Evolutionary conservation across 2,888 invertebrate genomes (phyloP), one percentile per base, ranked within the genome.

Genomic region (Cheilosia pagana): DNA sequence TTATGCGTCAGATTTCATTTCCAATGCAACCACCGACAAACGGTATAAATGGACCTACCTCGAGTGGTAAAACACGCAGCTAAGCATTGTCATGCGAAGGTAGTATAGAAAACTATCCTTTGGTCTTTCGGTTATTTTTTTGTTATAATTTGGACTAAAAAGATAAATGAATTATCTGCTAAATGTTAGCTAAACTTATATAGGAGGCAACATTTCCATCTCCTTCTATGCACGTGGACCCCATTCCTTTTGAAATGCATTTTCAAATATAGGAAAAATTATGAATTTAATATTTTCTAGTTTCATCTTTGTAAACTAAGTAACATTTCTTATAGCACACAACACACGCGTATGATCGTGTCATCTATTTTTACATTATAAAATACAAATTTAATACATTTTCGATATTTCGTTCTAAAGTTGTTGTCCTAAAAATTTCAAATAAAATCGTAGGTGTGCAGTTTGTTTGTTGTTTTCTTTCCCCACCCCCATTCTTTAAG

Each of bases 1-100:
- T 86, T 75, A 76, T 85, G 74, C 85, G 72, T 81, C 85, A 81
- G 70, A 71, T 71, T 76, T 85, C 81, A 81, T 53, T 81, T 85
- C 75, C 76, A 67, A 59, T 81, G 71, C 62, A 60, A 59, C 70
- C 85, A 76, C 55, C 75, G 23, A 53, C 59, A 10, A 45, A 68
- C 63, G 31, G 28, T 50, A 67, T 25, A 50, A 60, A 48, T 48
- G 65, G 28, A 53, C 74, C 60, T 35, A 68, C 45, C 19, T 59
- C 59, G 35, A 41, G 53, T 28, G 50, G 41, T 23, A 43, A 21
- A 60, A 52, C 14, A 45, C 45, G 45, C 62, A 39, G 68, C 43
- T 43, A 72, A 43, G 62, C 41, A 41, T 28, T 59, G 65, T 21
- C 21, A 59, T 25, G 28, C 59, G 52, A 57, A 63, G 50, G 59